Evolutionary conservation across 2,113 vertebrate species (phyloP).

Genomic region (Mus musculus): DNA sequence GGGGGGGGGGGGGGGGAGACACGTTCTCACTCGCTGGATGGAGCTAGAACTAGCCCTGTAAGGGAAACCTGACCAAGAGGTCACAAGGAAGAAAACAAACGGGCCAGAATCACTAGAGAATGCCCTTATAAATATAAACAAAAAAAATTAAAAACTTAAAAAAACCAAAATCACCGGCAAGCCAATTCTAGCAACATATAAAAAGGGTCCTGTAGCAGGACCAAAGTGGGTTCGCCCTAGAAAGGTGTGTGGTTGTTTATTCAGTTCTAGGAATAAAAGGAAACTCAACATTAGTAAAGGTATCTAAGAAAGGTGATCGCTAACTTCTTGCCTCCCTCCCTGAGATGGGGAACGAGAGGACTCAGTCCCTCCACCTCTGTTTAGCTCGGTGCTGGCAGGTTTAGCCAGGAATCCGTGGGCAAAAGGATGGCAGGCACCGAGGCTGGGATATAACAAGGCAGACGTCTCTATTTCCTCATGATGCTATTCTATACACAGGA

Average conservation of each 20-base stretch:
- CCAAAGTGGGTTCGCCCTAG: background rate
- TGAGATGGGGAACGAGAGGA: fast-evolving
- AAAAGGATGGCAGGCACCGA: background rate
- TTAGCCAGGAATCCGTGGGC: background rate
- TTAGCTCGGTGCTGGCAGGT: fast-evolving
- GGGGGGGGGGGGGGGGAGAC: too few species aligned
- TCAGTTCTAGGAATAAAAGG: background rate
- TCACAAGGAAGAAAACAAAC: background rate
- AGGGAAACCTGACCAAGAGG: too few species aligned
- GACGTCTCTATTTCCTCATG: background rate
- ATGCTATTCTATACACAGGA: background rate
- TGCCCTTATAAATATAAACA: background rate
- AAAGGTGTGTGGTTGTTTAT: background rate
- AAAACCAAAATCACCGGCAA: background rate
- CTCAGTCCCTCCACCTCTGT: fast-evolving
- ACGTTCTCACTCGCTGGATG: background rate
- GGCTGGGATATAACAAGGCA: background rate
- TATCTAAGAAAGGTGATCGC: background rate
- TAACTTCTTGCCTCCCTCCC: background rate
- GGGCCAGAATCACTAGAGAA: too few species aligned
- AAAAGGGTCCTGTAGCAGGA: background rate
- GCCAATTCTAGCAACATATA: background rate
- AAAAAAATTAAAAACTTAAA: background rate
- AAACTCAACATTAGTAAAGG: background rate
- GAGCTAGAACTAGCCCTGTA: background rate